Conservation (phyloP, 2,113 vertebrate species). For the Copsychus sechellarum region DNA sequence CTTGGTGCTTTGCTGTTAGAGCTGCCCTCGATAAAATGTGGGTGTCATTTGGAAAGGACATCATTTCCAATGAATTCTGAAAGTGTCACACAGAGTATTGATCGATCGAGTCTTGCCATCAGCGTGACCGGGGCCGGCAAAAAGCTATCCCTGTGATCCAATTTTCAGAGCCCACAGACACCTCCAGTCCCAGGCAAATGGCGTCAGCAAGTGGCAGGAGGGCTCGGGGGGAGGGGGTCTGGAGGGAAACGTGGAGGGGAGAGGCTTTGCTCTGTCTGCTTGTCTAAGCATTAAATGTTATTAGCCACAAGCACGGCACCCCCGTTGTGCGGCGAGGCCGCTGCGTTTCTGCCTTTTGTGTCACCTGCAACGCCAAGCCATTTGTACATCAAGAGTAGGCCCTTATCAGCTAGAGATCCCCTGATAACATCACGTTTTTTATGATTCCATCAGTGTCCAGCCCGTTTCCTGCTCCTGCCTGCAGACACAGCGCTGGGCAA, state of each 20-base stretch:
- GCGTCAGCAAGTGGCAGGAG: slow-evolving; percentile 69
- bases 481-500: not conserved
- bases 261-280: not conserved
- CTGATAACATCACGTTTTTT: not conserved
- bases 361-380: not conserved
- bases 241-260: not conserved
- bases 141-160: slow-evolving; percentile 89
- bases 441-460: not conserved
- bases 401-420: slow-evolving; percentile 18
- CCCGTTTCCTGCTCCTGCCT: not conserved
- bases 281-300: not conserved
- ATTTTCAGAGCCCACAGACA: slow-evolving; percentile 89
- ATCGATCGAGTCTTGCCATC: slow-evolving; percentile 87
- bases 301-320: slow-evolving; percentile 4
- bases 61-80: slow-evolving; percentile 79
- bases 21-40: slow-evolving; percentile 72
- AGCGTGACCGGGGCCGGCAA: slow-evolving; percentile 80
- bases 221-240: not conserved
- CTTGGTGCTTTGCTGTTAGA: slow-evolving; percentile 56
- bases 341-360: slow-evolving; percentile 18
- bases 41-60: slow-evolving; percentile 79
- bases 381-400: slow-evolving; percentile 33
- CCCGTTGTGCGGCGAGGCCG: not conserved
- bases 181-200: slow-evolving; percentile 78
- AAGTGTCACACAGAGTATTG: slow-evolving; percentile 84